Conservation (phyloP, 2,888 invertebrate genomes). For the Tetragonisca angustula region DNA sequence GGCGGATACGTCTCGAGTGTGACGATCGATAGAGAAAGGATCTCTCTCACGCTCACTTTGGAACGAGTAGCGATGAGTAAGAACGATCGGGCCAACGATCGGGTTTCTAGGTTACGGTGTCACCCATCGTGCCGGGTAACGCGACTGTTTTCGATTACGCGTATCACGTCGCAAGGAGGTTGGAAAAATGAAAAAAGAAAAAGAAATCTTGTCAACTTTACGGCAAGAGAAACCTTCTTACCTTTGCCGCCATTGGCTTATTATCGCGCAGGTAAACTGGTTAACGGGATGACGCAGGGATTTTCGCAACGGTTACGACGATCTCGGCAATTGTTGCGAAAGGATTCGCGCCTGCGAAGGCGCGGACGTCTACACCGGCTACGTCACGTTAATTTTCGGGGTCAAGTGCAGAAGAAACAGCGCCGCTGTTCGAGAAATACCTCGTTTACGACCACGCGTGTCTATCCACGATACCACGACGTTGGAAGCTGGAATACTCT, state of each 20-base stretch:
- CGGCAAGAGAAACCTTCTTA: constrained; percentile 13
- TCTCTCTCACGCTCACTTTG: constrained; percentile 18
- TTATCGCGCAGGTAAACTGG: constrained; percentile 8
- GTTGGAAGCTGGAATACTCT: constrained; percentile 1
- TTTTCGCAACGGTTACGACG: constrained; percentile 50
- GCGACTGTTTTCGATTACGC: constrained; percentile 15
- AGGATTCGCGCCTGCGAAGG: constrained; percentile 43
- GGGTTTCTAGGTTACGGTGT: constrained; percentile 47
- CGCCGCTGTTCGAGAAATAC: constrained; percentile 34
- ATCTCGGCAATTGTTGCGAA: constrained; percentile 48
- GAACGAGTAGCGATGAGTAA: constrained; percentile 13
- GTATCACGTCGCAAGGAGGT: constrained; percentile 21
- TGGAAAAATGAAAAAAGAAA: not conserved
- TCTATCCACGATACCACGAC: not conserved
- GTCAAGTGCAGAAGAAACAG: constrained; percentile 58
- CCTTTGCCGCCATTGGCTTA: constrained; percentile 42
- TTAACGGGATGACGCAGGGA: constrained; percentile 48
- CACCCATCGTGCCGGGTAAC: constrained; percentile 38
- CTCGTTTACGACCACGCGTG: constrained; percentile 15
- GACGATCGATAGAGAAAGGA: constrained; percentile 5
- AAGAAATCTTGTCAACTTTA: not conserved
- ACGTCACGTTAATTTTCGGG: constrained; percentile 63
- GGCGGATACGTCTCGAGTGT: not conserved
- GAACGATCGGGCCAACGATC: constrained; percentile 12
- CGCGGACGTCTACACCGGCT: constrained; percentile 9